phyloP scores from a whole-genome alignment of 64 coral and sea anemone genomes.

The Pocillopora verrucosa region DNA sequence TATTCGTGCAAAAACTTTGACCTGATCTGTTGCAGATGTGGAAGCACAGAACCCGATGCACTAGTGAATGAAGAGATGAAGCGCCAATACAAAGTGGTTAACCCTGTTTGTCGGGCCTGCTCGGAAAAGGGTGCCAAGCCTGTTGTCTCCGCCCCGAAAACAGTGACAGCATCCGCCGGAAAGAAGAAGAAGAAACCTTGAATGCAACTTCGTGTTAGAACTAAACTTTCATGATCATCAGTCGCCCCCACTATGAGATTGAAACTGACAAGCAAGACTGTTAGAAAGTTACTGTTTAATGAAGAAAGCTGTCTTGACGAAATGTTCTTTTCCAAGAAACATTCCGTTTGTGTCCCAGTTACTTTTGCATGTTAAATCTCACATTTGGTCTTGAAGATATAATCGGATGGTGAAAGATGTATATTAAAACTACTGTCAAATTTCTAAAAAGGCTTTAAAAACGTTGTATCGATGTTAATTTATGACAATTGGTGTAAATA shows the following conservation, averaged over 20 bases:
- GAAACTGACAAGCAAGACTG: no score
- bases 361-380: not conserved
- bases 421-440: constrained; percentile 39
- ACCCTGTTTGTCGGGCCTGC: constrained; percentile 45
- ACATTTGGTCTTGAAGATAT: constrained; percentile 45
- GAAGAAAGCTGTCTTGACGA: constrained; percentile 17
- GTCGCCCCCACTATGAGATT: no score
- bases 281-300: not conserved
- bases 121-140: constrained; percentile 26
- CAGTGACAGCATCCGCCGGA: constrained; percentile 43
- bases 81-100: constrained; percentile 55
- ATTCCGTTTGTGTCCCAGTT: not conserved
- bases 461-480: constrained; percentile 42
- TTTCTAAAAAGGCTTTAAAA: constrained; percentile 42
- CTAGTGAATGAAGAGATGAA: no score
- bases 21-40: constrained; percentile 35
- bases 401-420: constrained; percentile 27
- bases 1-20: constrained; percentile 32
- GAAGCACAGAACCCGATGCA: not conserved
- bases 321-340: constrained; percentile 42
- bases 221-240: not conserved
- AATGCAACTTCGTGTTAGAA: constrained; percentile 54
- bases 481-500: constrained; percentile 1
- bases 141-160: constrained; percentile 44
- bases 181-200: constrained; percentile 45